phyloP scores from a whole-genome alignment of 2,888 invertebrate species.

The Lasius platythorax region DNA sequence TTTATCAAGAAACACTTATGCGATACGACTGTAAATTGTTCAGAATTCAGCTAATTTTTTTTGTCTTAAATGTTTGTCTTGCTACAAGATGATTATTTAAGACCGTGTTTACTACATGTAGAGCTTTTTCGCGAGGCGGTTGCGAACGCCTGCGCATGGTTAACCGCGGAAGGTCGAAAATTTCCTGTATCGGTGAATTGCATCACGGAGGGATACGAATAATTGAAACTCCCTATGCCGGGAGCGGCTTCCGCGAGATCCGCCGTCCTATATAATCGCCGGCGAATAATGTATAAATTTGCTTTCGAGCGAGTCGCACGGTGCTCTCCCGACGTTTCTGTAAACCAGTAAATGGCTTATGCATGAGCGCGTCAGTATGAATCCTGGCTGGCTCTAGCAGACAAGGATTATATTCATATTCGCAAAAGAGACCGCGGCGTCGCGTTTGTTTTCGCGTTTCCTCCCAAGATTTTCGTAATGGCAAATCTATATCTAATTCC shows the following conservation, averaged over 20 bases:
- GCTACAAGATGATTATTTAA: not conserved
- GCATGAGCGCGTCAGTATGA: conserved; percentile 37
- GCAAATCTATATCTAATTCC: not conserved
- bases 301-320: conserved; percentile 26
- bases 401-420: conserved; percentile 56
- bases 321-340: conserved; percentile 33
- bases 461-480: not conserved
- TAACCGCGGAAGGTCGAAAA: conserved; percentile 17
- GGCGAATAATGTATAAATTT: conserved; percentile 54
- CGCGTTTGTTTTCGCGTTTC: not conserved
- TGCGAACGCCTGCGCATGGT: not conserved
- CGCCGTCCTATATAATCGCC: conserved; percentile 38
- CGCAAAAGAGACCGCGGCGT: not conserved
- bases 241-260: conserved; percentile 12
- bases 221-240: conserved; percentile 31
- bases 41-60: not conserved
- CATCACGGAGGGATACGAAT: conserved; percentile 31
- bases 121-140: not conserved
- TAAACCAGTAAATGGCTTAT: conserved; percentile 48
- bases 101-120: not conserved
- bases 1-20: not conserved
- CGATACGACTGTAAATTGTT: not conserved
- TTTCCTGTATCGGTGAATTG: conserved; percentile 21
- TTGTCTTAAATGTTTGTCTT: not conserved
- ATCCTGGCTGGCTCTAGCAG: conserved; percentile 33